Percentiles rank a stretch among this genome's conserved stretches.
These are phyloP conservation scores for Paramormyrops kingsleyae DNA, from an alignment of 2,113 vertebrate genomes.

Conservation along the genomic window DNA sequence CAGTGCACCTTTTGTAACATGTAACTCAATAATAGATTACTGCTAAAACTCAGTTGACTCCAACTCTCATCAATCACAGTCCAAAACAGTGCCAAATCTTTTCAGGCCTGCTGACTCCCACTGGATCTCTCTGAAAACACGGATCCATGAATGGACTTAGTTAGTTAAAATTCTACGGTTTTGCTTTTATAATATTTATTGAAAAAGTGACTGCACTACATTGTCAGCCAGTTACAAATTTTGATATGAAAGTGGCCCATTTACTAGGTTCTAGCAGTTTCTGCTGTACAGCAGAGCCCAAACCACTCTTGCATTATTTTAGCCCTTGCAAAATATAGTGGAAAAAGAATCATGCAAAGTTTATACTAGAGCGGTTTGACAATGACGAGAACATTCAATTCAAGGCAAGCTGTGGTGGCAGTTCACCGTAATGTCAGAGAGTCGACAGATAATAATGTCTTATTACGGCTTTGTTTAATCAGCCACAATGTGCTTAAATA, in stretches of 20 bases:
- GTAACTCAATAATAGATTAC: neutral
- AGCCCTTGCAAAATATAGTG: neutral
- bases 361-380: neutral
- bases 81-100: neutral
- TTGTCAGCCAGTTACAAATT: neutral
- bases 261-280: neutral
- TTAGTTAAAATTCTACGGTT: neutral
- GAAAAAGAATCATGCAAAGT: neutral
- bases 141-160: neutral
- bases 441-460: neutral
- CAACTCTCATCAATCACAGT: neutral
- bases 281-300: neutral
- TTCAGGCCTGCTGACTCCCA: neutral
- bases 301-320: neutral
- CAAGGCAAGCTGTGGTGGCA: neutral
- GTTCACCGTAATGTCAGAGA: neutral
- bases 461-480: neutral
- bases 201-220: neutral
- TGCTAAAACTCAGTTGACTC: neutral
- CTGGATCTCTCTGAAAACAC: neutral
- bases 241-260: neutral
- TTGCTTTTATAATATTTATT: neutral
- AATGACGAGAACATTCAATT: neutral
- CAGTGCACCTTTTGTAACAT: neutral
- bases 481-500: neutral